A percentile compares a stretch with the other conserved stretches of the same genome.
These are phyloP conservation scores for Eupithecia dodoneata DNA, from an alignment of 2,888 invertebrate genomes.

Conservation along the genomic window DNA sequence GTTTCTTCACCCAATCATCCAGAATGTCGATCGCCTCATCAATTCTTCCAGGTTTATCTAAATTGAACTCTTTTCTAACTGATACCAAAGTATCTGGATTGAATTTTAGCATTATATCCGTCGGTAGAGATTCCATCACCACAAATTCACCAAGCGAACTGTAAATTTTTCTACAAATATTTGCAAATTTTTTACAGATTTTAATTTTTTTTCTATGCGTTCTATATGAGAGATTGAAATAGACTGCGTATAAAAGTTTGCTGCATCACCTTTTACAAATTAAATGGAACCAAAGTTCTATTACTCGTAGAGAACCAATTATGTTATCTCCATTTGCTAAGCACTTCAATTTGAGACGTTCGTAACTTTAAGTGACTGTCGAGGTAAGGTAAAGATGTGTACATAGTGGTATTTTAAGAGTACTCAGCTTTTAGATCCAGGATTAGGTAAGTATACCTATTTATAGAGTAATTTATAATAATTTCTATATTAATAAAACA, in stretches of 20 bases:
- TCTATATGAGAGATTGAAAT: neutral
- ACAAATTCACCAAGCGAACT: neutral
- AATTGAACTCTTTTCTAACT: conserved; percentile 51
- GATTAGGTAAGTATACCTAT: neutral
- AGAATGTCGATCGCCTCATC: conserved; percentile 56
- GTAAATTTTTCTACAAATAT: neutral
- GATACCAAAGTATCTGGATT: conserved; percentile 49
- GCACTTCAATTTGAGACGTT: conserved; percentile 22
- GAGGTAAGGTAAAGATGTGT: conserved; percentile 2
- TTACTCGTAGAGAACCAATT: conserved; percentile 11
- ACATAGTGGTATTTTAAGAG: conserved; percentile 1
- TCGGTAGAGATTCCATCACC: conserved; percentile 48
- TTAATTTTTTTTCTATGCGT: neutral
- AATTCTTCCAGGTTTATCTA: conserved; percentile 53
- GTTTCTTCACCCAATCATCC: conserved; percentile 61
- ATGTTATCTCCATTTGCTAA: conserved; percentile 20
- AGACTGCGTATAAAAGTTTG: neutral
- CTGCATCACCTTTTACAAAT: conserved; percentile 8
- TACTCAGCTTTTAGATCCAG: neutral
- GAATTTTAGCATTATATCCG: conserved; percentile 44
- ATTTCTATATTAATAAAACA: neutral
- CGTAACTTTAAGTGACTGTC: conserved; percentile 1
- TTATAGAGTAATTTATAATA: neutral
- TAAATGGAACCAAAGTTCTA: neutral
- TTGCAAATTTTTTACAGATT: neutral